phyloP scores from a whole-genome alignment of 2,888 invertebrate species.

The Vanessa cardui region DNA sequence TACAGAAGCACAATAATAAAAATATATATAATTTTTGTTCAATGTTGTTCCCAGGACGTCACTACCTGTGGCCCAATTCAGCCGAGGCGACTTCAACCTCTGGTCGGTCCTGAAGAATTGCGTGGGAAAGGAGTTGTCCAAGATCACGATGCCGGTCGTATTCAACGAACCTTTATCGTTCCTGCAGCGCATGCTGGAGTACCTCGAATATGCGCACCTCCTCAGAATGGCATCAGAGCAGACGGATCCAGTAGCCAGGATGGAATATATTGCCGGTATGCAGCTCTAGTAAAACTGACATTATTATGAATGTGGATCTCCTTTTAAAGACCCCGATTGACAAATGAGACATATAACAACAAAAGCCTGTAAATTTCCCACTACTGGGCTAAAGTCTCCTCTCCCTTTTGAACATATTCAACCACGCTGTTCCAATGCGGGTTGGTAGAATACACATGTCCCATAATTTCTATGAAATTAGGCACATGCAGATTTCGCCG shows the following conservation, averaged over 20 bases:
- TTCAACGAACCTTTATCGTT: conserved; percentile 98
- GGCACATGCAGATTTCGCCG: too few relatives aligned
- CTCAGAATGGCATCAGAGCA: conserved; percentile 90
- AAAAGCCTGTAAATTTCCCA: too few relatives aligned
- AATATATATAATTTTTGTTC: background rate
- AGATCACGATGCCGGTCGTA: conserved; percentile 98
- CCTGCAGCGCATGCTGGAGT: conserved; percentile 96
- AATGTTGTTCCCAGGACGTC: conserved; percentile 79
- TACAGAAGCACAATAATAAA: too few relatives aligned
- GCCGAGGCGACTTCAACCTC: conserved; percentile 91
- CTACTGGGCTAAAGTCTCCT: too few relatives aligned
- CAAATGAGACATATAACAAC: too few relatives aligned
- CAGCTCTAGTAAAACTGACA: background rate
- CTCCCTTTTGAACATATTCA: too few relatives aligned
- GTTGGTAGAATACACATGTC: too few relatives aligned
- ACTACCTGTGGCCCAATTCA: conserved; percentile 88
- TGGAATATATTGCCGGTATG: conserved; percentile 80
- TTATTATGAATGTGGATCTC: background rate
- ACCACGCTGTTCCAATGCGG: too few relatives aligned
- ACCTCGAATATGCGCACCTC: conserved; percentile 92
- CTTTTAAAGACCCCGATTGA: too few relatives aligned
- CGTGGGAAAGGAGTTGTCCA: conserved; percentile 96
- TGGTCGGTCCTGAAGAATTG: conserved; percentile 96
- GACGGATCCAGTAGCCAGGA: conserved; percentile 90
- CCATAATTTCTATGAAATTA: too few relatives aligned